These are phyloP conservation scores for Ennomos quercinarius DNA, from an alignment of 2,888 invertebrate genomes.

Conservation along the genomic window DNA sequence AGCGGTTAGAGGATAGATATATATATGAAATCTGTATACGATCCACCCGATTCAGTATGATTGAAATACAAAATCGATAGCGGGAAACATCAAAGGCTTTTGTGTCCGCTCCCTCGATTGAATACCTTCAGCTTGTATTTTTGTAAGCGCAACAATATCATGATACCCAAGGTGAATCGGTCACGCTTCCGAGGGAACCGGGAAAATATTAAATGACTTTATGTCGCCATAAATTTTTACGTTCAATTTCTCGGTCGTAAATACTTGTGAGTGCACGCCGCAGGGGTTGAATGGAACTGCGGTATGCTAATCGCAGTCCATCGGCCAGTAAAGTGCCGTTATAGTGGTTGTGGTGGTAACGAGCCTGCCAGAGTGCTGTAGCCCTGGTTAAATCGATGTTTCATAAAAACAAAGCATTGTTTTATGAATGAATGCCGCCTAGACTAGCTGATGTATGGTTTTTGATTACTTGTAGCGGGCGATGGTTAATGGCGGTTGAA, in stretches of 20 bases:
- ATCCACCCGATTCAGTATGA: constrained; percentile 29
- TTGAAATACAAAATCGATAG: constrained; percentile 37
- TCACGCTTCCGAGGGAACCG: constrained; percentile 20
- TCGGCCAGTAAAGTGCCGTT: constrained; percentile 60
- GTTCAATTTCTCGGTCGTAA: constrained; percentile 58
- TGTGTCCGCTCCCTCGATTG: constrained; percentile 25
- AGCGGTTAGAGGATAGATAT: constrained; percentile 17
- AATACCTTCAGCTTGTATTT: constrained; percentile 27
- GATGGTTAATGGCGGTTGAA: constrained; percentile 22
- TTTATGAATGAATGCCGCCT: constrained; percentile 46
- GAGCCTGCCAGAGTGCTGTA: constrained; percentile 42
- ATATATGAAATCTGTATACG: constrained; percentile 23
- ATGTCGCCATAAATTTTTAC: constrained; percentile 56
- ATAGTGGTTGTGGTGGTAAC: constrained; percentile 54
- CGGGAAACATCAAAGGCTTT: constrained; percentile 30
- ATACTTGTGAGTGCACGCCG: constrained; percentile 46
- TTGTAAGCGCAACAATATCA: constrained; percentile 23
- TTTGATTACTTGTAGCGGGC: constrained; percentile 22
- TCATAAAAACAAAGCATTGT: constrained; percentile 42
- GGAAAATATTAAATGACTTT: constrained; percentile 50
- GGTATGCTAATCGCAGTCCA: constrained; percentile 68
- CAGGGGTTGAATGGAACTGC: constrained; percentile 40
- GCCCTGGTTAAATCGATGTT: constrained; percentile 44
- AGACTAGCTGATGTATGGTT: constrained; percentile 30
- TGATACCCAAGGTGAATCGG: constrained; percentile 26